Conservation (phyloP, 2,797 vertebrate genomes). For the Characodon lateralis region DNA sequence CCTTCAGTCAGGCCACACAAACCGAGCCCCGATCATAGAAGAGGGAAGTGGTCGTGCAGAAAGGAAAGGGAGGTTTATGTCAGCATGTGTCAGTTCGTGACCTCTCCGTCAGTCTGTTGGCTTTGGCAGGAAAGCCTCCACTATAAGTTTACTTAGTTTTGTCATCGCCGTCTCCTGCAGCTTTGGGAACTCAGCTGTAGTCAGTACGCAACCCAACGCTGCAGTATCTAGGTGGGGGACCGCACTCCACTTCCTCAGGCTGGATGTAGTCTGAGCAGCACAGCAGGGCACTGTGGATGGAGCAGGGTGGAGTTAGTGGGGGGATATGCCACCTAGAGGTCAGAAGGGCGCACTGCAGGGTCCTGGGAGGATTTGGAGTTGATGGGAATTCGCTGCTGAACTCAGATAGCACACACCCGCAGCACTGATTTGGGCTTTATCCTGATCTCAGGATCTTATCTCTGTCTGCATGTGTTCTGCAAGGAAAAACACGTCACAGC, state of each 20-base stretch:
- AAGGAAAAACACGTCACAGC: neutral
- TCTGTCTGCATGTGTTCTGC: conserved; percentile 3
- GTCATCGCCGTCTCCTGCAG: conserved; percentile 72
- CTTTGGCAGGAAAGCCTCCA: conserved; percentile 59
- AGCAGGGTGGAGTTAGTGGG: conserved; percentile 28
- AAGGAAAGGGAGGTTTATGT: conserved; percentile 34
- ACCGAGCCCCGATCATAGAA: conserved; percentile 58
- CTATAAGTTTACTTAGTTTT: conserved; percentile 70
- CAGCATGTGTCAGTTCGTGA: conserved; percentile 61
- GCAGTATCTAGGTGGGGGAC: conserved; percentile 54
- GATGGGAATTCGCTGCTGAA: conserved; percentile 68
- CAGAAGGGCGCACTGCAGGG: conserved; percentile 52
- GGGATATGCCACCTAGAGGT: conserved; percentile 70
- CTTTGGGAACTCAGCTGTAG: conserved; percentile 57
- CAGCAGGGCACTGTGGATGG: conserved; percentile 10
- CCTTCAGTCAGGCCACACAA: conserved; percentile 79
- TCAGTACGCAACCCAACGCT: conserved; percentile 62
- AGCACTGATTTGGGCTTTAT: conserved; percentile 18
- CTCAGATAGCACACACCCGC: conserved; percentile 50
- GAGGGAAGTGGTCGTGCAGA: conserved; percentile 49
- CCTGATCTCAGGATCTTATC: neutral
- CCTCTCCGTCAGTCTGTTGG: conserved; percentile 63
- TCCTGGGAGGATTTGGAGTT: conserved; percentile 60
- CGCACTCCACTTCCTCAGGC: conserved; percentile 50
- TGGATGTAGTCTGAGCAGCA: conserved; percentile 45